Conservation (phyloP, 2,888 invertebrate genomes). For the Chymomyza caudatula region DNA sequence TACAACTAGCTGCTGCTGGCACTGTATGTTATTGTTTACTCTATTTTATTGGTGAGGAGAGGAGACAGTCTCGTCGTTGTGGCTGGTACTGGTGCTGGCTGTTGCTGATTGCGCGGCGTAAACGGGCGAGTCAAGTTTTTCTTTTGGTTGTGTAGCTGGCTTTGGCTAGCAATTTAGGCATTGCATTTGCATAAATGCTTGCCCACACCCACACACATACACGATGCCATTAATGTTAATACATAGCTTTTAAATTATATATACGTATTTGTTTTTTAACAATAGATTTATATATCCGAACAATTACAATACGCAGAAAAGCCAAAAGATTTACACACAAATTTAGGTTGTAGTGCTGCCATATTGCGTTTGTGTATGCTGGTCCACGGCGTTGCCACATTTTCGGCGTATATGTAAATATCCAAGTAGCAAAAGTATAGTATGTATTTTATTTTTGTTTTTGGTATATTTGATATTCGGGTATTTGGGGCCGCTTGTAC, state of each 20-base stretch:
- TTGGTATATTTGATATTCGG: no score
- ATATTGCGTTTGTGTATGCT: slow-evolving; percentile 53
- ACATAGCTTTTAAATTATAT: background rate
- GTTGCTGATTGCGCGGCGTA: background rate
- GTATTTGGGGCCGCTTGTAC: no score
- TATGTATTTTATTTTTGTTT: background rate
- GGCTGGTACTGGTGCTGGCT: background rate
- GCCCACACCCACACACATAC: slow-evolving; percentile 35
- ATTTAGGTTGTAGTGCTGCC: slow-evolving; percentile 37
- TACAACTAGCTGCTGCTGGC: slow-evolving; percentile 86
- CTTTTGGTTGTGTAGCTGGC: background rate
- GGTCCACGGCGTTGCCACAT: slow-evolving; percentile 29
- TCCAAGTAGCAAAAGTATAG: background rate
- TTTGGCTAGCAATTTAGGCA: slow-evolving; percentile 77
- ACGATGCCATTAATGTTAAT: slow-evolving; percentile 15
- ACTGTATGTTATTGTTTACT: slow-evolving; percentile 74
- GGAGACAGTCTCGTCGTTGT: background rate
- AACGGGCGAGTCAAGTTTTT: background rate
- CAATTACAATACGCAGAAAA: slow-evolving; percentile 46
- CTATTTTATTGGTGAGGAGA: background rate
- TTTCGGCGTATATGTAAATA: background rate
- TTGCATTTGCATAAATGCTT: slow-evolving; percentile 28
- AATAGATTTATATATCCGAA: background rate
- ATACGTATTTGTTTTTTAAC: background rate
- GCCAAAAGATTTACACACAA: slow-evolving; percentile 28